phyloP scores from a whole-genome alignment of 2,888 invertebrate genomes.

The Dryobota labecula region DNA sequence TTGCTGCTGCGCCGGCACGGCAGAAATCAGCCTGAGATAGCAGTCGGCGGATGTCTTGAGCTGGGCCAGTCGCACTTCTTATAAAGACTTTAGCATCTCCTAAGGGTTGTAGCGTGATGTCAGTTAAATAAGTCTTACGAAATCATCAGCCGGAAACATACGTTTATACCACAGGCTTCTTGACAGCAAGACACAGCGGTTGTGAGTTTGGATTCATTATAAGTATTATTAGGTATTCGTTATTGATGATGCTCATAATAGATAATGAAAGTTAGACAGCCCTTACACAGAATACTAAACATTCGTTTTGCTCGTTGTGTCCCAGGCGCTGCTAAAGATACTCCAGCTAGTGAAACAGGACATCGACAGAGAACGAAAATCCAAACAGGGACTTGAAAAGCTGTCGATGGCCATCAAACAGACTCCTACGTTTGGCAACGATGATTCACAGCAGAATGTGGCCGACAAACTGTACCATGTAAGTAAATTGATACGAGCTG shows the following conservation, averaged over 20 bases:
- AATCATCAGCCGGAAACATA: neutral
- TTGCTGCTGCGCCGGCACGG: conserved; percentile 96
- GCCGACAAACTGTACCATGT: conserved; percentile 95
- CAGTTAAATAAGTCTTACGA: neutral
- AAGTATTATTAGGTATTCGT: neutral
- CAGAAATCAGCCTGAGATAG: conserved; percentile 92
- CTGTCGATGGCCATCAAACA: conserved; percentile 96
- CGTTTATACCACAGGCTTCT: neutral
- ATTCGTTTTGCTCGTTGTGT: conserved; percentile 44
- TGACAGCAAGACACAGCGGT: neutral
- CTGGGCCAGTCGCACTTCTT: conserved; percentile 96
- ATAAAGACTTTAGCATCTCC: conserved; percentile 96
- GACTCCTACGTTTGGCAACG: conserved; percentile 95
- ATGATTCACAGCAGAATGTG: conserved; percentile 97
- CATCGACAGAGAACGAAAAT: conserved; percentile 96
- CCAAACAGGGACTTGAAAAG: conserved; percentile 97
- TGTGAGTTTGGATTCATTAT: neutral
- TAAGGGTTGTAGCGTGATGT: too few relatives aligned
- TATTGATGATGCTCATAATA: neutral
- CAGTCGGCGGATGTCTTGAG: conserved; percentile 93
- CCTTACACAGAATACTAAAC: neutral
- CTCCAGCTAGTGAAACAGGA: conserved; percentile 96
- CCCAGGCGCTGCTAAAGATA: conserved; percentile 95
- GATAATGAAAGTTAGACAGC: neutral
- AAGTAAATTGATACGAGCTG: conserved; percentile 8